Base-by-base conservation (phyloP, 2,113 vertebrate genomes). In the Hydrolagus affinis region DNA sequence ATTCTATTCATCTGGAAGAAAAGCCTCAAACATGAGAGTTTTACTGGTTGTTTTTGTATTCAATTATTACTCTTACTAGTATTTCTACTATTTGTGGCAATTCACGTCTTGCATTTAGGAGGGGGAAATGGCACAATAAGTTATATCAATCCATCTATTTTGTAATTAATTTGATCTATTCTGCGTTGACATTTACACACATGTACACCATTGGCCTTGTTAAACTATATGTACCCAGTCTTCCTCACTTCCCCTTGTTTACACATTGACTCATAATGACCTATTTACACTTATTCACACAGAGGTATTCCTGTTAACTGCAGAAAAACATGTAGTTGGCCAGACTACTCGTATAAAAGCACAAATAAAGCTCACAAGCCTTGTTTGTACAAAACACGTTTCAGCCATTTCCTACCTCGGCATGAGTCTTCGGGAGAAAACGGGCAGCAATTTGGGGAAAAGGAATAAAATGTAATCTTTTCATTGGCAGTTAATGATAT, bases 231-330 rank as follows among this genome's bases (percentile, higher is more conserved):
- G 23, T 66, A 66, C 25, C 19, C 62, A 30, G 25, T 30, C 28
- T 66, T 66, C 30, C 73, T 21, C 25, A 83, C 28, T 19, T 11
- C 62, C 9, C 17, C 57, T 76, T 66, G 59, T 68, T 83, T 83
- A 68, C 76, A 80, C 66, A 83, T 66, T 21, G 25, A 68, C 78
- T 83, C 62, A 25, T 44, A 75, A 32, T 83, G 23, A 62, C 44
- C 8, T 83, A 64, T 83, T 83, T 83, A 83, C 78, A 68, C 78
- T 66, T 83, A 62, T 11, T 14, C 59, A 78, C 25, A 68, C 15
- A 32, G 78, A 83, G 60, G 7, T 32, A 25, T 32, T 30, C 62
- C 78, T 66, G 8, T 68, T 83, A 66, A 21, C 76, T 80, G 59
- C 28, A 1, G 7, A 11, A 14, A 80, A 80, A 80, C 44, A 80